Evolutionary conservation across 1,140 invertebrate genomes (phyloP), one percentile per base, ranked within the genome.

Genomic region (Eurosta solidaginis): DNA sequence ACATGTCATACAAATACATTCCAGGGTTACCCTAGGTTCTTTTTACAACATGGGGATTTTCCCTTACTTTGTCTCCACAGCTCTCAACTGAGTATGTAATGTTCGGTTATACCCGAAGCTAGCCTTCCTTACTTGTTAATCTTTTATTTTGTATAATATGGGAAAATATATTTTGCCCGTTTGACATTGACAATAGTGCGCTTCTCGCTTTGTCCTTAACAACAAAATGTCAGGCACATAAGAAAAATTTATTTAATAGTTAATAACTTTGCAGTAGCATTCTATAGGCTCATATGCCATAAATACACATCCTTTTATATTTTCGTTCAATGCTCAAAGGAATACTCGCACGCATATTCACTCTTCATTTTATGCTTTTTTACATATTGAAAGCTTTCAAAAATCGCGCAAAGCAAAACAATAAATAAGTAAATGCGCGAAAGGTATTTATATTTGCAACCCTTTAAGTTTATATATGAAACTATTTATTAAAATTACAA

Each of bases 401-500:
- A 68, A 36, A 68, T 68, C 33, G n/a, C n/a, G n/a, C n/a, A n/a
- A n/a, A n/a, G n/a, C n/a, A n/a, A n/a, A 36, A 68, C 20, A 42
- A 33, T 9, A 10, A 68, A 68, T 40, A 40, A 68, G 40, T 68
- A 68, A 68, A 68, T 68, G n/a, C 49, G n/a, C 33, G n/a, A 9
- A 40, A 40, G 59, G 59, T 40, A 68, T 68, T 68, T 68, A 68
- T 68, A n/a, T 68, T 68, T 68, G 59, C 33, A 40, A 33, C 33
- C 59, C 36, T 68, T 68, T 68, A 68, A 68, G 59, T 68, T 68
- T 29, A 68, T 40, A 20, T 33, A 68, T 14, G 59, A 68, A 68
- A 40, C 40, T 68, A 40, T 33, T 68, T 68, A 68, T 68, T 68
- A 40, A 68, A n/a, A n/a, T n/a, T 36, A 68, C 36, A 42, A 68